These are phyloP conservation scores for Neoascia interrupta DNA, from an alignment of 2,888 invertebrate genomes.

Conservation along the genomic window DNA sequence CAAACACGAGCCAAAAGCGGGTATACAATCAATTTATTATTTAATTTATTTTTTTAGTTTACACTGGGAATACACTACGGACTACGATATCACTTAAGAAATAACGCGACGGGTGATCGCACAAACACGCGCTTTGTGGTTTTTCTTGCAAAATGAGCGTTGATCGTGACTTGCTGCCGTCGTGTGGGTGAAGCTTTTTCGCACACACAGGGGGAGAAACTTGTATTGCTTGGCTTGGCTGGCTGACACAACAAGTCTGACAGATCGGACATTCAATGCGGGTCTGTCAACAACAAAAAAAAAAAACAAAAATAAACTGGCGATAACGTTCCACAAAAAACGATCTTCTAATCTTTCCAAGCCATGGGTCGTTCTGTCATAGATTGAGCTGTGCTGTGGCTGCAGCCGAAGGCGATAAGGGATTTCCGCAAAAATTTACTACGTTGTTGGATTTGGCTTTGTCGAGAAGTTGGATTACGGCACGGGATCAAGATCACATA, in stretches of 20 bases:
- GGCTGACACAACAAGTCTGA: too few relatives aligned
- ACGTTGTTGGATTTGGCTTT: not conserved
- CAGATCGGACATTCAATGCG: not conserved
- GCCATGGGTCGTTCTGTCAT: not conserved
- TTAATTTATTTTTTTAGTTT: slow-evolving; percentile 15
- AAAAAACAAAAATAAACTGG: not conserved
- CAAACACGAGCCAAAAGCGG: too few relatives aligned
- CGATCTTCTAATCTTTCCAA: slow-evolving; percentile 4
- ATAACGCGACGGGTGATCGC: too few relatives aligned
- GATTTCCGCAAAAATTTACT: not conserved
- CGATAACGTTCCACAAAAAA: too few relatives aligned
- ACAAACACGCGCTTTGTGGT: slow-evolving; percentile 12
- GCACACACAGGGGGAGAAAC: not conserved
- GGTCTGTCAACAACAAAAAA: slow-evolving; percentile 12
- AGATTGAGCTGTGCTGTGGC: too few relatives aligned
- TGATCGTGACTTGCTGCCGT: too few relatives aligned
- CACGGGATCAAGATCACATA: not conserved
- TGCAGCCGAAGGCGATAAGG: too few relatives aligned
- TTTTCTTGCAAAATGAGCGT: too few relatives aligned
- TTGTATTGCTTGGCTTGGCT: slow-evolving; percentile 3
- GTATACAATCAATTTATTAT: not conserved
- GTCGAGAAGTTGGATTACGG: not conserved
- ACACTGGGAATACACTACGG: slow-evolving; percentile 15
- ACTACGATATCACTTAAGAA: too few relatives aligned
- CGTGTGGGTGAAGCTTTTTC: slow-evolving; percentile 39